phyloP scores from a whole-genome alignment of 2,888 invertebrate genomes.

The Venusia cambrica region DNA sequence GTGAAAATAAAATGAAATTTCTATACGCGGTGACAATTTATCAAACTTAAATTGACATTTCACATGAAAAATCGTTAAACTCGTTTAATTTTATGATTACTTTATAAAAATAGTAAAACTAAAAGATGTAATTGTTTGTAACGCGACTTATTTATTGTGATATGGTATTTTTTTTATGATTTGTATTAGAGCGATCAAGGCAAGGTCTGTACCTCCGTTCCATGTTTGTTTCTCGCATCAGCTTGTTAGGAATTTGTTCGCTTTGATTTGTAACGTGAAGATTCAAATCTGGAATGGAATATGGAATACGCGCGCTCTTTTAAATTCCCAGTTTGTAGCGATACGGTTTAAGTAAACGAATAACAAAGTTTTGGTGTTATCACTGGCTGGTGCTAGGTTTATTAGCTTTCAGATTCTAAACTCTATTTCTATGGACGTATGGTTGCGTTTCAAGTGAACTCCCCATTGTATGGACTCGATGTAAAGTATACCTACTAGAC shows the following conservation, averaged over 20 bases:
- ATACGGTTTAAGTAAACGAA: constrained; percentile 18
- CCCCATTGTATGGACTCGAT: constrained; percentile 16
- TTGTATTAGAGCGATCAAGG: constrained; percentile 31
- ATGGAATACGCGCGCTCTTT: constrained; percentile 3
- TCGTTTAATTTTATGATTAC: constrained; percentile 44
- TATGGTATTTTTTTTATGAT: constrained; percentile 49
- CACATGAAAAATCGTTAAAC: constrained; percentile 63
- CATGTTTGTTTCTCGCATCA: constrained; percentile 9
- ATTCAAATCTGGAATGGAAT: constrained; percentile 17
- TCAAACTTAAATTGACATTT: constrained; percentile 32
- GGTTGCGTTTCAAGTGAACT: constrained; percentile 13
- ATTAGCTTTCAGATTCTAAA: constrained; percentile 11
- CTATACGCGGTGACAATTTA: constrained; percentile 47
- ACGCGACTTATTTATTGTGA: constrained; percentile 60
- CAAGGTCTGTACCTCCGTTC: constrained; percentile 10
- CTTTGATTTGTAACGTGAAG: constrained; percentile 8
- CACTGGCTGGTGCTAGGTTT: constrained; percentile 27
- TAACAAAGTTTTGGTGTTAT: constrained; percentile 16
- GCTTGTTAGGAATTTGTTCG: constrained; percentile 12
- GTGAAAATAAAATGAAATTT: constrained; percentile 60
- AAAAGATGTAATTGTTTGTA: constrained; percentile 61
- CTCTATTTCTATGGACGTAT: constrained; percentile 9
- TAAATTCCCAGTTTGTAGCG: constrained; percentile 14
- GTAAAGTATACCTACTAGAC: constrained; percentile 41
- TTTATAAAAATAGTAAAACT: constrained; percentile 68